These are phyloP conservation scores for Drosophila nr. fundita DNA, from an alignment of 2,888 invertebrate genomes.

Conservation along the genomic window DNA sequence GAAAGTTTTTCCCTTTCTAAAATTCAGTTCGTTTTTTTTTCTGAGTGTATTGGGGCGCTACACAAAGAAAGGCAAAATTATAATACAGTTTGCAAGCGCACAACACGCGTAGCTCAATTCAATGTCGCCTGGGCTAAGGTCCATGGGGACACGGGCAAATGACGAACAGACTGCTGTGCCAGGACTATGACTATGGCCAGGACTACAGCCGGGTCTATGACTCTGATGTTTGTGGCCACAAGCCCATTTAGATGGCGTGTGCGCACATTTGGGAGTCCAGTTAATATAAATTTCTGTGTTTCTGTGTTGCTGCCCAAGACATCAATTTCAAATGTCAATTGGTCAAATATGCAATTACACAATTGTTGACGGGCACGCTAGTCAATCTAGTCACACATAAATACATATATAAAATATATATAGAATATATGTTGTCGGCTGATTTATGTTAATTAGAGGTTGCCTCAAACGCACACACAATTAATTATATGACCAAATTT, in stretches of 20 bases:
- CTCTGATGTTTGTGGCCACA: constrained; percentile 5
- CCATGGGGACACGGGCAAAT: constrained; percentile 33
- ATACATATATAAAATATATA: constrained; percentile 6
- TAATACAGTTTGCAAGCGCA: background rate
- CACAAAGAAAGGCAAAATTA: background rate
- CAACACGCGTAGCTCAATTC: constrained; percentile 4
- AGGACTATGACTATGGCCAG: background rate
- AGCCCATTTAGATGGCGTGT: constrained; percentile 39
- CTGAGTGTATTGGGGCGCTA: background rate
- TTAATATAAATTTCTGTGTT: constrained; percentile 35
- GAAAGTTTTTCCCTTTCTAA: background rate
- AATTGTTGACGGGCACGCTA: constrained; percentile 55
- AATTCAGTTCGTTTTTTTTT: background rate
- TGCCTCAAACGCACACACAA: constrained; percentile 24
- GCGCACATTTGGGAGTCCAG: constrained; percentile 28
- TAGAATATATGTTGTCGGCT: constrained; percentile 32
- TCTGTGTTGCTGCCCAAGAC: constrained; percentile 36
- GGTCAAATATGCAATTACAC: constrained; percentile 69
- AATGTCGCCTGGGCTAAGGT: constrained; percentile 22
- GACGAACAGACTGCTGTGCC: constrained; percentile 20
- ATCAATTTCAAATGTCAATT: constrained; percentile 73
- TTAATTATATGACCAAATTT: constrained; percentile 42
- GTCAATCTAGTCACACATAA: background rate
- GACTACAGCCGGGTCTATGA: background rate
- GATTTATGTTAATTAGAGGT: constrained; percentile 71